These are phyloP conservation scores for Bembecia ichneumoniformis DNA, from an alignment of 2,888 invertebrate genomes.

Conservation along the genomic window DNA sequence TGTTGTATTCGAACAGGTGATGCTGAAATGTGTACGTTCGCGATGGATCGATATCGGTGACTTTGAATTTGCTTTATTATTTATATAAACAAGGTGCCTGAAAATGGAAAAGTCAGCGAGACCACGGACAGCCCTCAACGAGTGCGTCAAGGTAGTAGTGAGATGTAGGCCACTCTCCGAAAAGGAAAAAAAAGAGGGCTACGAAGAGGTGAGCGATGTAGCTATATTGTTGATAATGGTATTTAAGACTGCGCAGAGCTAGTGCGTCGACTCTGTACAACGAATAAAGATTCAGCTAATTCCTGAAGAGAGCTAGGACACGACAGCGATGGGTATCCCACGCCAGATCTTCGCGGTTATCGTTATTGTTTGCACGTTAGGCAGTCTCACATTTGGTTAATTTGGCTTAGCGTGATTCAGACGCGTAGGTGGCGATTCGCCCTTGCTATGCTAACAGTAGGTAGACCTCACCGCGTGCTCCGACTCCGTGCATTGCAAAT, in stretches of 20 bases:
- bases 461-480: neutral
- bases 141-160: conserved; percentile 97
- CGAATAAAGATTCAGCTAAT: conserved; percentile 11
- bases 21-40: conserved; percentile 48
- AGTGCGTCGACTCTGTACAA: conserved; percentile 31
- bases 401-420: neutral
- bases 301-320: conserved; percentile 6
- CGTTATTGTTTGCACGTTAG: neutral
- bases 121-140: conserved; percentile 75
- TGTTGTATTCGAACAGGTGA: conserved; percentile 44
- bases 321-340: neutral
- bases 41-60: conserved; percentile 69
- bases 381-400: conserved; percentile 3
- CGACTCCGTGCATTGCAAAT: too few species aligned
- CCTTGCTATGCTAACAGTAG: too few species aligned
- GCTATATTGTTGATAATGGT: conserved; percentile 24
- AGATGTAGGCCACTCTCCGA: conserved; percentile 95
- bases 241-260: conserved; percentile 25
- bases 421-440: neutral
- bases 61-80: conserved; percentile 42
- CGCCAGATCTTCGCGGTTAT: too few species aligned
- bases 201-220: conserved; percentile 68
- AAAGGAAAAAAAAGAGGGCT: conserved; percentile 83
- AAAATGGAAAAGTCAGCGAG: conserved; percentile 66
- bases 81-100: conserved; percentile 26